A percentile compares a stretch with the other conserved stretches of the same genome.
phyloP scores from a whole-genome alignment of 2,113 vertebrate species.

The Candoia aspera region DNA sequence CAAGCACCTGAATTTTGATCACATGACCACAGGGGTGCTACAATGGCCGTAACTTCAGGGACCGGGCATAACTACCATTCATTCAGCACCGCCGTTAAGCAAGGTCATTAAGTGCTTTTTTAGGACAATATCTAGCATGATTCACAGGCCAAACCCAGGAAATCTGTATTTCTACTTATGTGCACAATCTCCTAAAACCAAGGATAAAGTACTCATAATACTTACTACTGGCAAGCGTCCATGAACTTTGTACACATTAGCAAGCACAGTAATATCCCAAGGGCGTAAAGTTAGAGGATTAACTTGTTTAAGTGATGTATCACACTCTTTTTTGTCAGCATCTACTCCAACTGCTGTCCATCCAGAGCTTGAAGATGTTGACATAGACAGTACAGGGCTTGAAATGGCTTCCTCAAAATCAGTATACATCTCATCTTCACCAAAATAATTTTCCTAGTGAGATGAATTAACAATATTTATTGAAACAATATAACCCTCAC shows the following conservation, averaged over 20 bases:
- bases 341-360: conserved; percentile 93
- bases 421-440: conserved; percentile 97
- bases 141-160: background rate
- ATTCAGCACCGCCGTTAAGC: background rate
- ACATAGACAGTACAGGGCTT: conserved; percentile 90
- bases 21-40: background rate
- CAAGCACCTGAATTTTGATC: background rate
- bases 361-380: conserved; percentile 89
- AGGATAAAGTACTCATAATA: background rate
- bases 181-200: background rate
- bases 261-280: conserved; percentile 96
- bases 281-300: conserved; percentile 90
- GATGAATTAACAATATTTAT: conserved; percentile 18
- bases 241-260: conserved; percentile 96
- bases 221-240: conserved; percentile 92
- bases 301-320: conserved; percentile 71
- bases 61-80: background rate
- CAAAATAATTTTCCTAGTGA: conserved; percentile 96
- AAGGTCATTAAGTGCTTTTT: background rate
- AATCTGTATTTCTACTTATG: background rate
- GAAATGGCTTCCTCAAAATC: conserved; percentile 93
- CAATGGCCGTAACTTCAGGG: background rate
- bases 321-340: conserved; percentile 75
- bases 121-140: background rate
- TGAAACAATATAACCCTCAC: background rate